Percentiles rank a stretch among this genome's conserved stretches.
Evolutionary conservation across 2,888 invertebrate species (phyloP).

Genomic region (Thera obeliscata): DNA sequence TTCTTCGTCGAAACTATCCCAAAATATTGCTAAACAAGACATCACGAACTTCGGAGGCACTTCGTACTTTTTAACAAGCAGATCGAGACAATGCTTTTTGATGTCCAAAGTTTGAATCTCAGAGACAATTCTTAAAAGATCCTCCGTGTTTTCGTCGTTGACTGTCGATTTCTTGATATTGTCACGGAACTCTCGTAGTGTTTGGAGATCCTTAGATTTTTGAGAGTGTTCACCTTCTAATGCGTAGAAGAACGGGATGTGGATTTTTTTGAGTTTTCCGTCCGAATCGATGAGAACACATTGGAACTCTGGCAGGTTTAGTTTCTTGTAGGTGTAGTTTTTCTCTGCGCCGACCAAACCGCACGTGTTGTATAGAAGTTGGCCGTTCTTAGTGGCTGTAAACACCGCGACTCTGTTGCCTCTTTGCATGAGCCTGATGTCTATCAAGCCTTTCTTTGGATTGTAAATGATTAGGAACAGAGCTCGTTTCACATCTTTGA

Average conservation of each 20-base stretch:
- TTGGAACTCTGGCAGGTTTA: slow-evolving; percentile 86
- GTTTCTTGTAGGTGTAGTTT: slow-evolving; percentile 81
- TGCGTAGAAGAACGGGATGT: slow-evolving; percentile 96
- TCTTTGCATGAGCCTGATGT: slow-evolving; percentile 96
- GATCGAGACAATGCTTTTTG: slow-evolving; percentile 88
- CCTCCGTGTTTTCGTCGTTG: slow-evolving; percentile 77
- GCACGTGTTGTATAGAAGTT: slow-evolving; percentile 91
- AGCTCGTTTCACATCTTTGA: slow-evolving; percentile 85
- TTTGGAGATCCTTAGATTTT: slow-evolving; percentile 93
- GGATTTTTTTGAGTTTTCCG: slow-evolving; percentile 91
- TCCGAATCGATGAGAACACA: slow-evolving; percentile 93
- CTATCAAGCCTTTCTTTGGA: slow-evolving; percentile 95
- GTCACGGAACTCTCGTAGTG: slow-evolving; percentile 90
- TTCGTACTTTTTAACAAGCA: slow-evolving; percentile 87
- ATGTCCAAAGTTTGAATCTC: slow-evolving; percentile 90
- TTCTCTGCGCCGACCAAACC: slow-evolving; percentile 90
- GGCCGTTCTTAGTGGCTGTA: slow-evolving; percentile 93
- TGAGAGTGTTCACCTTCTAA: slow-evolving; percentile 94
- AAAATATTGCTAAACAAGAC: slow-evolving; percentile 77
- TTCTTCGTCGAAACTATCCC: slow-evolving; percentile 59
- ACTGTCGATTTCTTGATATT: slow-evolving; percentile 85
- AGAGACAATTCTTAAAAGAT: slow-evolving; percentile 83
- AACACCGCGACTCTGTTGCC: slow-evolving; percentile 96
- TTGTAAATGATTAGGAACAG: slow-evolving; percentile 97
- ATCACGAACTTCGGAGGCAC: slow-evolving; percentile 86